Conservation (phyloP, 2,113 vertebrate species). For the Diadophis punctatus region DNA sequence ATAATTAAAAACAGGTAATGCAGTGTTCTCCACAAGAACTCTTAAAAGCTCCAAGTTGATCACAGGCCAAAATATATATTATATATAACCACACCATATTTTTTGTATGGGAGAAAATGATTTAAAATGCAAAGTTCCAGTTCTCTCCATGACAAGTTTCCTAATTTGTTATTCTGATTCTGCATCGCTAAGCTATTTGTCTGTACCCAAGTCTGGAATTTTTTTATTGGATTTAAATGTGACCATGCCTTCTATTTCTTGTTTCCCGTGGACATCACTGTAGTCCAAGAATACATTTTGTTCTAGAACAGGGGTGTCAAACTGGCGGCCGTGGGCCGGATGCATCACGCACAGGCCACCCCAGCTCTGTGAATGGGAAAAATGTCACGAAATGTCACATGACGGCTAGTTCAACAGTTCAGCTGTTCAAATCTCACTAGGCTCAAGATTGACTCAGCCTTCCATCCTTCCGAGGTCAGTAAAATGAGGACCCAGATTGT, state of each 20-base stretch:
- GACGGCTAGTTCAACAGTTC: too few species aligned
- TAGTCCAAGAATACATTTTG: neutral
- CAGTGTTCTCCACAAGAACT: neutral
- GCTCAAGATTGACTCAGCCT: too few species aligned
- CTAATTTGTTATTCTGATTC: neutral
- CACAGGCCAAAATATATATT: neutral
- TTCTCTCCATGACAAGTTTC: neutral
- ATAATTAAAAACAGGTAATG: neutral
- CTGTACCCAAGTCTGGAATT: neutral
- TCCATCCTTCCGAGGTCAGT: too few species aligned
- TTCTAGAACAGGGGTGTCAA: neutral
- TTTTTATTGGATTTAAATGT: neutral
- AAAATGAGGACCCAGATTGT: too few species aligned
- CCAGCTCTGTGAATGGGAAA: too few species aligned
- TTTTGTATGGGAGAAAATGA: neutral
- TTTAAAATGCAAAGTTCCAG: neutral
- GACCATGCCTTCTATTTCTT: neutral
- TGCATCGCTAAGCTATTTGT: neutral
- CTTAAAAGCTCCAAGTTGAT: neutral
- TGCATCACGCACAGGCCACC: too few species aligned
- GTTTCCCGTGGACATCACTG: neutral
- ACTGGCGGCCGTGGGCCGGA: too few species aligned
- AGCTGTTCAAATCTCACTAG: too few species aligned
- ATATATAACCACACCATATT: neutral
- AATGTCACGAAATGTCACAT: too few species aligned